phyloP scores from a whole-genome alignment of 2,888 invertebrate species.

The Volucella inanis region DNA sequence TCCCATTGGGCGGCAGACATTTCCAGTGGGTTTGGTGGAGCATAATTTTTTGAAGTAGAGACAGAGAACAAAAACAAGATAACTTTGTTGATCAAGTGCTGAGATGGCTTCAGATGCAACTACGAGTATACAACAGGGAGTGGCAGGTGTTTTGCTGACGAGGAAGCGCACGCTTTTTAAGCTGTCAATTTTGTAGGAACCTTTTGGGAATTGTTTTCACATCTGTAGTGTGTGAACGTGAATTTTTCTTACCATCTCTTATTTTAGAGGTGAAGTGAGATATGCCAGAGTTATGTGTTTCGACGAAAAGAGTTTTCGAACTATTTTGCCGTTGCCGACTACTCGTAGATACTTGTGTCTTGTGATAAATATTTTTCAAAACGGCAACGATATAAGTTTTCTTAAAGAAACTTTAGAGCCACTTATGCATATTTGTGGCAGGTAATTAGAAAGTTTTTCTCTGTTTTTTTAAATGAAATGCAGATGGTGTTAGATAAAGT shows the following conservation, averaged over 20 bases:
- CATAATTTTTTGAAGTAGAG: background rate
- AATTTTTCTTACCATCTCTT: slow-evolving; percentile 6
- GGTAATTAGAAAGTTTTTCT: no score
- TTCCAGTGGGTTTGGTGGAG: background rate
- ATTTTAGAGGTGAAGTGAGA: background rate
- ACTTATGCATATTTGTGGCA: no score
- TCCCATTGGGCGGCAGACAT: background rate
- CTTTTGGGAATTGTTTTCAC: slow-evolving; percentile 30
- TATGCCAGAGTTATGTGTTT: slow-evolving; percentile 23
- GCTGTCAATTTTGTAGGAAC: slow-evolving; percentile 31
- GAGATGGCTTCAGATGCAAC: background rate
- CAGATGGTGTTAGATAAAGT: no score
- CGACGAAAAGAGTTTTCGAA: slow-evolving; percentile 23
- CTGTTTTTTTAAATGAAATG: no score
- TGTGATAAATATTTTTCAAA: no score
- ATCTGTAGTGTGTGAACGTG: background rate
- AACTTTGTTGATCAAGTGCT: background rate
- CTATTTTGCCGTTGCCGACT: slow-evolving; percentile 47
- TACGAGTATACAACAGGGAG: background rate
- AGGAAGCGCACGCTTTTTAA: background rate
- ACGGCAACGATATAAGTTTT: no score
- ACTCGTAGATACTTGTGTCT: background rate
- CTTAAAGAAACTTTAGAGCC: no score
- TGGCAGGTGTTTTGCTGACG: slow-evolving; percentile 4
- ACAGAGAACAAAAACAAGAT: background rate